Conservation (phyloP, 2,888 invertebrate species). For the Steinernema scapterisci region DNA sequence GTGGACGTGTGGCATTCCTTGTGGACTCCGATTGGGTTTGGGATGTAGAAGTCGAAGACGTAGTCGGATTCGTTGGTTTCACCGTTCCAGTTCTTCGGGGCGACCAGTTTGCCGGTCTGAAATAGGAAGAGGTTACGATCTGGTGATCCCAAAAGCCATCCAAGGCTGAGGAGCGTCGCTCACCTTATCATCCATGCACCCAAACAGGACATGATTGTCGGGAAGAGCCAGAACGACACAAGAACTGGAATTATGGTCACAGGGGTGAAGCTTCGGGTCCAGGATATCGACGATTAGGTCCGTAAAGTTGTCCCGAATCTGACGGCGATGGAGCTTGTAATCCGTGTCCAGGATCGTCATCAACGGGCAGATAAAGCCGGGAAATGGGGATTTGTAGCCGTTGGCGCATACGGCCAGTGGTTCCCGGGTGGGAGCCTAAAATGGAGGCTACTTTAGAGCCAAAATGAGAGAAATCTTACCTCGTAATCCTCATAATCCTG, state of each 20-base stretch:
- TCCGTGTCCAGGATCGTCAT: slow-evolving; percentile 4
- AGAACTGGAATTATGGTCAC: slow-evolving; percentile 31
- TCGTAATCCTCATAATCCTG: not conserved
- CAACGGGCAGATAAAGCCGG: not conserved
- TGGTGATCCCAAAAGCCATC: not conserved
- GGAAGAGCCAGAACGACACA: slow-evolving; percentile 35
- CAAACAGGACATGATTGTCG: slow-evolving; percentile 34
- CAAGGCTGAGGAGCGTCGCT: not conserved
- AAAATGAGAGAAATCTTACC: too few species aligned
- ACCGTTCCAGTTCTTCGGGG: slow-evolving; percentile 34
- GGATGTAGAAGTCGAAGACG: slow-evolving; percentile 16
- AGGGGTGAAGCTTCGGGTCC: slow-evolving; percentile 28
- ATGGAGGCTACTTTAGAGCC: too few species aligned
- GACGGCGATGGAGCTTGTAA: not conserved
- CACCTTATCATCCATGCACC: slow-evolving; percentile 36
- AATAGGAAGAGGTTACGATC: too few species aligned
- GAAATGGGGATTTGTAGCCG: slow-evolving; percentile 18
- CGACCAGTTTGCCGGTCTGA: slow-evolving; percentile 34
- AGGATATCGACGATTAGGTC: not conserved
- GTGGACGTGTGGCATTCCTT: slow-evolving; percentile 5
- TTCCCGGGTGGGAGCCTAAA: too few species aligned
- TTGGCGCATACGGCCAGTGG: slow-evolving; percentile 28
- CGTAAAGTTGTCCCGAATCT: not conserved
- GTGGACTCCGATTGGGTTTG: slow-evolving; percentile 24
- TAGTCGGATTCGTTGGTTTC: not conserved